Evolutionary conservation across 2,888 invertebrate species (phyloP), one percentile per base, ranked within the genome.

Genomic region (Hirtodrosophila confusa): DNA sequence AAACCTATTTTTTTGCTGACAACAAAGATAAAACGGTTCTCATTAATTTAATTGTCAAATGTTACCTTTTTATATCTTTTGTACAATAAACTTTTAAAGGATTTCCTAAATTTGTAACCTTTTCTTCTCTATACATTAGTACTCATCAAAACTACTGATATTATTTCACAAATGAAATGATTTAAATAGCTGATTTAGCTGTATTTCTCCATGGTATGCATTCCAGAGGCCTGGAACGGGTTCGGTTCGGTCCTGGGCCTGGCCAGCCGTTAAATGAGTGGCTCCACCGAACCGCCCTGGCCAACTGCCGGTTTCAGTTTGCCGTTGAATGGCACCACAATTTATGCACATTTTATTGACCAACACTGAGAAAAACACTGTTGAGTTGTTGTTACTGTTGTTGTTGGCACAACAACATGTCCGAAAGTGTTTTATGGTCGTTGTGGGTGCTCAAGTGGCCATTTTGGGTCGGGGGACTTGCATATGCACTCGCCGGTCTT

Each of bases 281-380:
- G 51, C 68, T 61, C 49, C 56, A 44, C 17, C 29, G 37, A 64
- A 50, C 36, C 50, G 12, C 47, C 24, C 8, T 9, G 53, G 48
- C 49, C 44, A 36, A 50, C 44, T 69, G 44, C 65, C 40, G 55
- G 50, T 73, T 70, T 63, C 55, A 39, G 57, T 63, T 75, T 11
- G 27, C 69, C 69, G 71, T 62, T 66, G 54, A 65, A 63, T 66
- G 57, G 66, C 74, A 67, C 51, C 68, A 73, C 70, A 82, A 88
- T 87, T 80, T 87, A 87, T 87, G 86, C 80, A 74, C 70, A 83
- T 87, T 88, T 87, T 80, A 88, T 87, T 83, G 88, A 88, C 72
- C 80, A 87, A 73, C 70, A 68, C 69, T 66, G 73, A 57, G 69
- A 74, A 75, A 77, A 78, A 77, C 66, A 53, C 47, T 64, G 58